Evolutionary conservation across 2,797 vertebrate genomes (phyloP).

Genomic region (Knipowitschia caucasica): DNA sequence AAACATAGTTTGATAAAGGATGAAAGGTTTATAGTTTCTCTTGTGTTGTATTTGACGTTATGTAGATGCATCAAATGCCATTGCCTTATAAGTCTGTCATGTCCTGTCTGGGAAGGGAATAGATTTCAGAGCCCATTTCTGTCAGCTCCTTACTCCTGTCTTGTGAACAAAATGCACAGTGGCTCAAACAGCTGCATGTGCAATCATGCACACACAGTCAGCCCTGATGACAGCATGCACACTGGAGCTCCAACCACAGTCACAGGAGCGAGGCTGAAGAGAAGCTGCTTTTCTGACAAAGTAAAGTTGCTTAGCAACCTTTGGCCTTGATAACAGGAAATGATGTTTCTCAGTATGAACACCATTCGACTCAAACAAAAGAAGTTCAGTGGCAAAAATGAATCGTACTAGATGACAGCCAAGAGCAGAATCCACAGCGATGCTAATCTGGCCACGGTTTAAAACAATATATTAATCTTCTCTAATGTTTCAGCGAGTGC

Average conservation of each 20-base stretch:
- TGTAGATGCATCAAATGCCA: neutral
- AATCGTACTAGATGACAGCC: constrained; percentile 19
- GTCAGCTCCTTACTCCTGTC: constrained; percentile 1
- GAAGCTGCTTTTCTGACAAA: constrained; percentile 61
- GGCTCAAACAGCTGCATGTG: constrained; percentile 21
- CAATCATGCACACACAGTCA: constrained; percentile 30
- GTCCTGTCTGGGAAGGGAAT: constrained; percentile 20
- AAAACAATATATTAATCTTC: constrained; percentile 63
- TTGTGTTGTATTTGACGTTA: neutral
- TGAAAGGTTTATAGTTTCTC: neutral
- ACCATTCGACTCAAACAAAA: constrained; percentile 29
- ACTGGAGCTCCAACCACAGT: constrained; percentile 5
- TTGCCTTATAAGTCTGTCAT: constrained; percentile 36
- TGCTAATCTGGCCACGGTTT: constrained; percentile 56
- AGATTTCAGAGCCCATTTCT: constrained; percentile 12
- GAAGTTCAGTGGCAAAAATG: constrained; percentile 21
- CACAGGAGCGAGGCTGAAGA: constrained; percentile 22
- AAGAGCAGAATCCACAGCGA: constrained; percentile 37
- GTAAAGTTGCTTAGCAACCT: constrained; percentile 79
- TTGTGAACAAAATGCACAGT: constrained; percentile 25
- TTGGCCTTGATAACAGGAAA: constrained; percentile 74
- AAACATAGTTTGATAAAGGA: neutral
- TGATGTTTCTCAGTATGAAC: constrained; percentile 47
- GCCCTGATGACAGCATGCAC: constrained; percentile 22
- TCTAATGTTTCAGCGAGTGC: constrained; percentile 56